Evolutionary conservation across 1,140 invertebrate species (phyloP).

Genomic region (Berghia stephanieae): DNA sequence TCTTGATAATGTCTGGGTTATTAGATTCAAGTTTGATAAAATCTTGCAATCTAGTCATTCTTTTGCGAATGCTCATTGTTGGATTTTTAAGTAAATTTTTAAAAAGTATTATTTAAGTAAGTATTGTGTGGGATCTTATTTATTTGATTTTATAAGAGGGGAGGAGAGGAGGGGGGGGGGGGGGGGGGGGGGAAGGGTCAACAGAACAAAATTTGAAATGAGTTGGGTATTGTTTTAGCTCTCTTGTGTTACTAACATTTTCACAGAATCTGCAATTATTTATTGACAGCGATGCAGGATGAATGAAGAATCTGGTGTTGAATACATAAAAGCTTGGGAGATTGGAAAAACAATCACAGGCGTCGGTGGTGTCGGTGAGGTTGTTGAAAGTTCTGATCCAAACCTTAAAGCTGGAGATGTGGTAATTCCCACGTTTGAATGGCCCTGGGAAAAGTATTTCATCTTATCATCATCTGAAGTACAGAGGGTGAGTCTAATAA

Average conservation of each 20-base stretch:
- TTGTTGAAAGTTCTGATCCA: constrained; percentile 39
- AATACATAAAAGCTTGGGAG: constrained; percentile 52
- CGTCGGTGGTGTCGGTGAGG: constrained; percentile 53
- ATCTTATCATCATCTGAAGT: neutral
- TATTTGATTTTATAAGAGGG: neutral
- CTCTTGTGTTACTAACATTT: neutral
- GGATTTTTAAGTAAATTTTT: neutral
- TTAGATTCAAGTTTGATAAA: too few relatives aligned
- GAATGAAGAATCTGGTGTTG: constrained; percentile 57
- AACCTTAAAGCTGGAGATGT: constrained; percentile 45
- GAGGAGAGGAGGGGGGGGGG: neutral
- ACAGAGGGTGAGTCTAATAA: too few relatives aligned
- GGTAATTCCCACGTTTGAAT: constrained; percentile 43
- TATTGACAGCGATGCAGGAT: constrained; percentile 57
- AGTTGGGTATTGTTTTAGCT: neutral
- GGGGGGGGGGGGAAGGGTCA: neutral
- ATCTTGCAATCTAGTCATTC: too few relatives aligned
- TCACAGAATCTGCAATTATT: neutral
- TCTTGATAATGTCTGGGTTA: neutral
- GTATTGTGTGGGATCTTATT: neutral
- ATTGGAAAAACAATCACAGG: constrained; percentile 50
- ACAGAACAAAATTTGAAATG: neutral
- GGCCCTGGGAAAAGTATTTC: constrained; percentile 50
- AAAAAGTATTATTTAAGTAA: neutral
- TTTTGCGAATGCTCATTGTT: neutral